Percentiles rank a stretch among this genome's conserved stretches.
These are phyloP conservation scores for Zosterops hypoxanthus DNA, from an alignment of 2,113 vertebrate genomes.

Conservation along the genomic window DNA sequence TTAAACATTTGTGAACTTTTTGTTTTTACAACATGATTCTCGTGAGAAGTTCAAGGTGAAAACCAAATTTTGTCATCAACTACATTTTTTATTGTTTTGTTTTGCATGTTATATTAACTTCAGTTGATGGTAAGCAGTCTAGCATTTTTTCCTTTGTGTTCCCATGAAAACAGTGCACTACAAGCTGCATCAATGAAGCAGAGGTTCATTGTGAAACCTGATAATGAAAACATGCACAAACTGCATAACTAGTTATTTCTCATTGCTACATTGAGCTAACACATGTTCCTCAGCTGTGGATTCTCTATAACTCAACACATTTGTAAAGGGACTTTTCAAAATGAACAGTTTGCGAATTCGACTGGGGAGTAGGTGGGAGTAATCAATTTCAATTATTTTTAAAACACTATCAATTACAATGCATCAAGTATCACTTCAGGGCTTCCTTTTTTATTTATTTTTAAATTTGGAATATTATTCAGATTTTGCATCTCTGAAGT, in stretches of 20 bases:
- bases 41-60: not conserved
- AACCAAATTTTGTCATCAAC: not conserved
- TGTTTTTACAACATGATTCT: not conserved
- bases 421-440: not conserved
- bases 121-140: not conserved
- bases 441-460: not conserved
- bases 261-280: not conserved
- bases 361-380: accelerated
- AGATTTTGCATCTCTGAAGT: not conserved
- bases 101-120: not conserved
- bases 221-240: not conserved
- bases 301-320: not conserved
- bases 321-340: not conserved
- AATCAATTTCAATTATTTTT: not conserved
- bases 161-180: not conserved
- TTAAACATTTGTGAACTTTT: not conserved
- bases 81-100: not conserved
- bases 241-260: not conserved
- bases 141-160: not conserved
- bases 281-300: not conserved
- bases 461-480: not conserved
- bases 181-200: not conserved
- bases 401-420: not conserved
- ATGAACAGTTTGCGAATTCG: not conserved
- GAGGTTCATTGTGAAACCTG: not conserved